Evolutionary conservation across 2,888 invertebrate species (phyloP).

Genomic region (Caenorhabditis sp.): DNA sequence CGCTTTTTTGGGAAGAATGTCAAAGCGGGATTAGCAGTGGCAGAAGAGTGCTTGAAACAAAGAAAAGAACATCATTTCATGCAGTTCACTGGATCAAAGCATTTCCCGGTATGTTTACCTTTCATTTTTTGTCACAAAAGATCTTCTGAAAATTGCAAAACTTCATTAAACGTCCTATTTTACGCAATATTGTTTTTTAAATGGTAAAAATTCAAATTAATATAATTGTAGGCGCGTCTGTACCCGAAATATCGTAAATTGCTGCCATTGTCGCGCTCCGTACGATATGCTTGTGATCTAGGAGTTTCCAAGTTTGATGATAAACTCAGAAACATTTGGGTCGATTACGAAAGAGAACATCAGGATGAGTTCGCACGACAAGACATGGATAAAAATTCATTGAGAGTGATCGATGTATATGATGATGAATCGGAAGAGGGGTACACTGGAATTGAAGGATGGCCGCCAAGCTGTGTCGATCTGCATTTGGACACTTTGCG

Average conservation of each 20-base stretch:
- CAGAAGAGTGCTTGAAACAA: background rate
- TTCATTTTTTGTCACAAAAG: too few relatives aligned
- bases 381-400: background rate
- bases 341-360: background rate
- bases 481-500: too few relatives aligned
- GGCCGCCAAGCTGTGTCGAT: background rate
- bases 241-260: background rate
- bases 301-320: background rate
- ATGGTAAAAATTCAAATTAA: too few relatives aligned
- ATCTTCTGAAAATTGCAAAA: too few relatives aligned
- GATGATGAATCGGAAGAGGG: background rate
- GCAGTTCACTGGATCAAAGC: background rate
- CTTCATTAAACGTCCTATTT: too few relatives aligned
- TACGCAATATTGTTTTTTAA: too few relatives aligned
- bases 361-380: background rate
- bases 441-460: background rate
- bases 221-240: background rate
- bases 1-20: background rate
- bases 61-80: background rate
- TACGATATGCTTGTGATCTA: background rate
- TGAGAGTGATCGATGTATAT: background rate
- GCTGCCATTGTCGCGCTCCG: background rate
- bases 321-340: background rate
- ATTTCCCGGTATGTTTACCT: background rate
- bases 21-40: background rate